Base-by-base conservation (phyloP, 53 echinoderm and acorn worm genomes). In the Paelopatides confundens region DNA sequence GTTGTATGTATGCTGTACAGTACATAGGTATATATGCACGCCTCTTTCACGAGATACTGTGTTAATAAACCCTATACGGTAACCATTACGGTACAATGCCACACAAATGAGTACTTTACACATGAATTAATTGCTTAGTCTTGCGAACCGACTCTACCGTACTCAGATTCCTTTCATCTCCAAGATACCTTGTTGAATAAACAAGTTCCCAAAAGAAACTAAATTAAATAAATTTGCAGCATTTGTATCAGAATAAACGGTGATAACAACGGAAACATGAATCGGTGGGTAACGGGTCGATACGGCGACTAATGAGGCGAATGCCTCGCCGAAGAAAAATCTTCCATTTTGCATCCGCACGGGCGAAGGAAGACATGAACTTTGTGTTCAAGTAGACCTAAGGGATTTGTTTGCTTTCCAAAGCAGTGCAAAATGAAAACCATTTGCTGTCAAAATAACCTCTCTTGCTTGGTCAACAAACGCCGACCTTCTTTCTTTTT, bases 401-500 rank as follows among this genome's bases (percentile, higher is more conserved):
- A 26, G 74, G 74, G 74, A 74, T 74, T 74, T 74, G 46, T 74
- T 74, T 74, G 74, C 74, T 36, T 74, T 74, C 40, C 46, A 24
- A 23, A 46, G 46, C 74, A 74, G 27, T 74, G 47, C 24, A 27
- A 74, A 74, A 74, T 23, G 23, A 74, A 38, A 74, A 74, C 74
- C 74, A 74, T 74, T 74, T 29, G 47, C 74, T 74, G 74, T 74
- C 74, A 74, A 74, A 74, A 74, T 74, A 74, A 39, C 74, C 74
- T 8, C 39, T 38, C 74, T 74, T 23, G 28, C 43, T 74, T 39
- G 74, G 74, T 74, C 74, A 74, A 74, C 74, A 74, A 74, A 40
- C 34, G 28, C 46, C 39, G 74, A 74, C 74, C 74, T 67, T 74
- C 46, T 70, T 74, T 74, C 26, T 35, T 32, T 34, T 35, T 74